Conservation (phyloP, 2,888 invertebrate genomes). For the Prenolepis imparis region DNA sequence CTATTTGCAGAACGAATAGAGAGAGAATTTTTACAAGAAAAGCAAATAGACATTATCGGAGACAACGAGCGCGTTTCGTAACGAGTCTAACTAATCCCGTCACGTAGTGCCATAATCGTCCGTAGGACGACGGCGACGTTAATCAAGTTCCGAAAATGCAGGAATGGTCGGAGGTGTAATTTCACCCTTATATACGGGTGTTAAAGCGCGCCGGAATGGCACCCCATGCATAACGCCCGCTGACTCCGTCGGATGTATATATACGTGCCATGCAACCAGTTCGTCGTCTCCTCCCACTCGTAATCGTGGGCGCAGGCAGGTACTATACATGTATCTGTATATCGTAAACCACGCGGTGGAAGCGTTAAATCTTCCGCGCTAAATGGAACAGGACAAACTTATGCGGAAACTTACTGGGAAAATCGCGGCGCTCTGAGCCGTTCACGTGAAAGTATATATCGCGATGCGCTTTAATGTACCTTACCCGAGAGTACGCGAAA, state of each 20-base stretch:
- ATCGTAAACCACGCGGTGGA: constrained; percentile 80
- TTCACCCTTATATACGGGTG: constrained; percentile 79
- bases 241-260: constrained; percentile 55
- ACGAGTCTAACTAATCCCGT: constrained; percentile 72
- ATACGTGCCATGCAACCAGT: constrained; percentile 59
- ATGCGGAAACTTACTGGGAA: constrained; percentile 78
- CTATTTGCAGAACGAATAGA: not conserved
- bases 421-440: constrained; percentile 77
- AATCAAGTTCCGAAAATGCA: constrained; percentile 82
- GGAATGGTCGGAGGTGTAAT: constrained; percentile 78
- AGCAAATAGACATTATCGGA: constrained; percentile 41
- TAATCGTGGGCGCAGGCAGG: constrained; percentile 72
- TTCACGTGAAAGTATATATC: constrained; percentile 60
- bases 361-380: constrained; percentile 82
- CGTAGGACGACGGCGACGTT: constrained; percentile 74
- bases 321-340: constrained; percentile 69
- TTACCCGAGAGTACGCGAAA: constrained; percentile 47
- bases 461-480: constrained; percentile 59
- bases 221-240: constrained; percentile 78
- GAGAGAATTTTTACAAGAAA: not conserved
- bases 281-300: constrained; percentile 66
- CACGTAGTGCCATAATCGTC: constrained; percentile 75
- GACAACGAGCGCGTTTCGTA: constrained; percentile 61
- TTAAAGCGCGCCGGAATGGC: constrained; percentile 80
- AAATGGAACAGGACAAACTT: constrained; percentile 81